These are phyloP conservation scores for Scelioninae gen. 2 DNA, from an alignment of 2,888 invertebrate species.

Conservation along the genomic window DNA sequence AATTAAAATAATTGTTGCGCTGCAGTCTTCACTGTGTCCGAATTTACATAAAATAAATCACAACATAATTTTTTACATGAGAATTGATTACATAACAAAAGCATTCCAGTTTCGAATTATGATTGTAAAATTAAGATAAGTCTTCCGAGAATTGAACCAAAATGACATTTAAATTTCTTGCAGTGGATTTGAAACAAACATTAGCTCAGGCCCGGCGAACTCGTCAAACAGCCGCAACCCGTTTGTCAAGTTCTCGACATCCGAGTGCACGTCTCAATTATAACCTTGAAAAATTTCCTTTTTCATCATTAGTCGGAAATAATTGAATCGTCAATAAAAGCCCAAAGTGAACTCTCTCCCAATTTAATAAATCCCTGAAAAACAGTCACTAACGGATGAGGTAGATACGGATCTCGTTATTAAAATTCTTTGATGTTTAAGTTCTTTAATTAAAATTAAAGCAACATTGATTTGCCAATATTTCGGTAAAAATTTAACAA, in stretches of 20 bases:
- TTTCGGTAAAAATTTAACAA: slow-evolving; percentile 1
- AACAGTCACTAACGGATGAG: slow-evolving; percentile 28
- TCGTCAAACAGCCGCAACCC: neutral
- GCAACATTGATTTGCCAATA: slow-evolving; percentile 11
- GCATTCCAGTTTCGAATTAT: no score
- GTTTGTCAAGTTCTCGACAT: neutral
- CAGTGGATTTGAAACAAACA: slow-evolving; percentile 2
- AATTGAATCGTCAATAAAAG: slow-evolving; percentile 36
- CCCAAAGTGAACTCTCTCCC: slow-evolving; percentile 3
- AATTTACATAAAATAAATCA: neutral
- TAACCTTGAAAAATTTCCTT: slow-evolving; percentile 22
- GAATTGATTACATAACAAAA: no score
- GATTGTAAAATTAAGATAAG: no score
- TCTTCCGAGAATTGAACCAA: neutral
- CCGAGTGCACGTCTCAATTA: slow-evolving; percentile 5
- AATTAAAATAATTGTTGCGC: neutral
- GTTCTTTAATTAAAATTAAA: slow-evolving; percentile 21
- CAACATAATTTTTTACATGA: no score
- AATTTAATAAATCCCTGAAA: slow-evolving; percentile 35
- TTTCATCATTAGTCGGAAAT: slow-evolving; percentile 32
- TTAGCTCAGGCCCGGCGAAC: neutral
- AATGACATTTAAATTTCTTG: slow-evolving; percentile 6
- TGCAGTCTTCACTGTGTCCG: no score
- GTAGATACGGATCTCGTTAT: slow-evolving; percentile 28
- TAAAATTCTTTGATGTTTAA: slow-evolving; percentile 23